phyloP scores from a whole-genome alignment of 2,888 invertebrate genomes.

The Alloplasta piceator region DNA sequence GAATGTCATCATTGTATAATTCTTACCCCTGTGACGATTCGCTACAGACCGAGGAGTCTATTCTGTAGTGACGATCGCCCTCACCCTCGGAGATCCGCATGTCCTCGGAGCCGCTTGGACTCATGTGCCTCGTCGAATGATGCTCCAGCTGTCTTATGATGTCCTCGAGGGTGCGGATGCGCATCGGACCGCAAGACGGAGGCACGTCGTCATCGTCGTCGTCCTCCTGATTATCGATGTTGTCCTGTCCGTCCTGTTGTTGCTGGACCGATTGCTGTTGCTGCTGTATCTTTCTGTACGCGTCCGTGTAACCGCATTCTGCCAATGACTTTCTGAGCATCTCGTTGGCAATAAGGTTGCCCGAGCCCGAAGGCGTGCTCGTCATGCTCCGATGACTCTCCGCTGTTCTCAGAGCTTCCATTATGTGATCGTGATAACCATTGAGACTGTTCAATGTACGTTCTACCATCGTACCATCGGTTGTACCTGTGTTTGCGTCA shows the following conservation, averaged over 20 bases:
- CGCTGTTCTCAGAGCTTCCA: conserved; percentile 94
- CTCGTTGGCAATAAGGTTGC: conserved; percentile 88
- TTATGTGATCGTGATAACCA: conserved; percentile 96
- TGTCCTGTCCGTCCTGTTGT: conserved; percentile 84
- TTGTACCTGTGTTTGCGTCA: conserved; percentile 76
- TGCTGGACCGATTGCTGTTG: conserved; percentile 88
- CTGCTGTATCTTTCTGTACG: conserved; percentile 87
- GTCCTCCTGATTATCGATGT: conserved; percentile 83
- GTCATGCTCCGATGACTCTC: conserved; percentile 88
- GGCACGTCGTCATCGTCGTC: conserved; percentile 91
- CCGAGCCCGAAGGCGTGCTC: conserved; percentile 87
- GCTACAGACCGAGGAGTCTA: conserved; percentile 90
- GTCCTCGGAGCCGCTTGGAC: conserved; percentile 95
- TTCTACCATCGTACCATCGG: conserved; percentile 88
- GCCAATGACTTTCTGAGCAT: conserved; percentile 88
- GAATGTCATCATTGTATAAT: conserved; percentile 45
- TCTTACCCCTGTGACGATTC: conserved; percentile 89
- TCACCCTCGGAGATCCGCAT: conserved; percentile 95
- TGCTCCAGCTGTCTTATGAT: conserved; percentile 94
- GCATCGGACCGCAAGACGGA: conserved; percentile 91
- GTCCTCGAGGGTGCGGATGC: conserved; percentile 96
- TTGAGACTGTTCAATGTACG: conserved; percentile 94
- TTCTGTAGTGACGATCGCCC: conserved; percentile 93
- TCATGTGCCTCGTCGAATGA: conserved; percentile 94
- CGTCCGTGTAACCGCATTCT: conserved; percentile 86